phyloP scores from a whole-genome alignment of 2,797 vertebrate species.

The Enteromius afrohamiltoni region DNA sequence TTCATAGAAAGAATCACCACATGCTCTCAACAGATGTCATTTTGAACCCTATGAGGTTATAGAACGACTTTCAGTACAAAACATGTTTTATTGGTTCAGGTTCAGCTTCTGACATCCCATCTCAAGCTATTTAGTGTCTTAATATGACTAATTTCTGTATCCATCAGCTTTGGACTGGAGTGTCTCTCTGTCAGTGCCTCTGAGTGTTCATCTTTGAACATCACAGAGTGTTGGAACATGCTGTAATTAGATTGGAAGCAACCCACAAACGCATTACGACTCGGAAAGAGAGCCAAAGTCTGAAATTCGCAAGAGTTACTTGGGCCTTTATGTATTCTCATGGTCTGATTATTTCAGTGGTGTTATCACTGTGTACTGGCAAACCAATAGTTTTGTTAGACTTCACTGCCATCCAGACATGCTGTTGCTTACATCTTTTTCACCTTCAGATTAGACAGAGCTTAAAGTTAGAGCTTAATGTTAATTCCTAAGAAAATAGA shows the following conservation, averaged over 20 bases:
- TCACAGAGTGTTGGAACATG: slow-evolving; percentile 44
- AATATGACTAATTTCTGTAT: slow-evolving; percentile 33
- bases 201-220: slow-evolving; percentile 49
- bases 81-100: slow-evolving; percentile 13
- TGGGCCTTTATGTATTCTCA: slow-evolving; percentile 51
- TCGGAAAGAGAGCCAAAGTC: slow-evolving; percentile 43
- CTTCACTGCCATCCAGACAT: background rate
- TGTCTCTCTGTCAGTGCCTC: slow-evolving; percentile 30
- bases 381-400: slow-evolving; percentile 10
- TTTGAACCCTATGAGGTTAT: slow-evolving; percentile 6
- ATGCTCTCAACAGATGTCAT: slow-evolving; percentile 22
- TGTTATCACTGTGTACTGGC: slow-evolving; percentile 30
- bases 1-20: background rate
- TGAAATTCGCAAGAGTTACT: slow-evolving; percentile 47
- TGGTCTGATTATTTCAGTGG: slow-evolving; percentile 38
- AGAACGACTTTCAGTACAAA: background rate
- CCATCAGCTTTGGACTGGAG: slow-evolving; percentile 12
- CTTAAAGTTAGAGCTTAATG: slow-evolving; percentile 2
- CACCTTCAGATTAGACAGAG: slow-evolving; percentile 51
- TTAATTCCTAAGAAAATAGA: background rate
- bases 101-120: slow-evolving; percentile 10
- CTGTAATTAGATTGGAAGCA: slow-evolving; percentile 58
- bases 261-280: slow-evolving; percentile 52
- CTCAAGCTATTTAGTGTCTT: slow-evolving; percentile 14
- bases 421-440: slow-evolving; percentile 21